Percentiles rank a stretch among this genome's conserved stretches.
phyloP scores from a whole-genome alignment of 2,797 vertebrate species.

The Anisognathus igniventris region DNA sequence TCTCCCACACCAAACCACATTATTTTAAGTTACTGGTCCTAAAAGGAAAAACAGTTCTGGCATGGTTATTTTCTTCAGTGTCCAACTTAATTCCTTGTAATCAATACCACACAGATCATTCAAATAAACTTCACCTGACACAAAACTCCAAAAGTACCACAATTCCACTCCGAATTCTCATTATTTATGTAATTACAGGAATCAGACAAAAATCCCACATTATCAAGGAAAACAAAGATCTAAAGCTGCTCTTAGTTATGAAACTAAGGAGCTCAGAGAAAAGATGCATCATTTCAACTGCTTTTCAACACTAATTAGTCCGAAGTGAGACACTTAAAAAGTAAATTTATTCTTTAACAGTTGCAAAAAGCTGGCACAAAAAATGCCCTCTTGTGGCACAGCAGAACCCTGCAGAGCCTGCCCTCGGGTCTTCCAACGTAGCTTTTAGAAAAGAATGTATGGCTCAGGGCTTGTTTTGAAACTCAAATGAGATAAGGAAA shows the following conservation, averaged over 20 bases:
- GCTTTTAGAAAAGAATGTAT: not conserved
- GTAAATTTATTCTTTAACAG: not conserved
- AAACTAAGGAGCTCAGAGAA: not conserved
- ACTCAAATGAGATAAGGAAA: not conserved
- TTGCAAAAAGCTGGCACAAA: not conserved
- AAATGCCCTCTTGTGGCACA: slow-evolving; percentile 49
- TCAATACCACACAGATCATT: not conserved
- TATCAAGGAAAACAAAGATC: not conserved
- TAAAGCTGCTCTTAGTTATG: not conserved
- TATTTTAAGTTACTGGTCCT: slow-evolving; percentile 45
- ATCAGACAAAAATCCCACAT: not conserved
- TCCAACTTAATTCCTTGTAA: not conserved
- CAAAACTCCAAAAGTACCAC: not conserved
- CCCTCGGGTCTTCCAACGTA: not conserved
- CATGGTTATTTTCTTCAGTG: not conserved
- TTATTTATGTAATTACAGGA: not conserved
- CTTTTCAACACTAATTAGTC: not conserved
- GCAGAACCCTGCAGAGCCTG: not conserved
- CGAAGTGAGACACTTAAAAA: not conserved
- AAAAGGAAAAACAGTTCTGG: slow-evolving; percentile 19
- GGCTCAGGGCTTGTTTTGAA: not conserved
- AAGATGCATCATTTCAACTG: not conserved
- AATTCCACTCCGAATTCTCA: not conserved
- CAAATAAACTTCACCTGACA: not conserved
- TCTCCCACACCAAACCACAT: slow-evolving; percentile 54